Percentiles rank a stretch among this genome's conserved stretches.
Conservation (phyloP, 2,797 vertebrate genomes). For the Emys orbicularis region DNA sequence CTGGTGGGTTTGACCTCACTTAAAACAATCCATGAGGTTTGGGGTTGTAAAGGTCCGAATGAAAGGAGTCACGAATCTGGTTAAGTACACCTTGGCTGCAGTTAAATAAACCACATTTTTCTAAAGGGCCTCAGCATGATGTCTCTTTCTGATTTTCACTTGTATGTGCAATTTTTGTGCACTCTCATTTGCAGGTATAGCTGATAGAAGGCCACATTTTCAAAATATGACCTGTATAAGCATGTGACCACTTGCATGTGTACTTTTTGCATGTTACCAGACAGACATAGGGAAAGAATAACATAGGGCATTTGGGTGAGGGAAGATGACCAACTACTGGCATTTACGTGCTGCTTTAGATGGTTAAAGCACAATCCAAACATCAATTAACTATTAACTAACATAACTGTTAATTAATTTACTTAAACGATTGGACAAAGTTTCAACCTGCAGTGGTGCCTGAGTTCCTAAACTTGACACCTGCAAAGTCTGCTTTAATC, state of each 20-base stretch:
- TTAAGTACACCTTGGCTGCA: not conserved
- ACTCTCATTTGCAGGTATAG: not conserved
- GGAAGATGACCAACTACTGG: not conserved
- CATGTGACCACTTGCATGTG: not conserved
- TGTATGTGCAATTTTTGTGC: not conserved
- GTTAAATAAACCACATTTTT: not conserved
- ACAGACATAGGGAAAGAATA: not conserved
- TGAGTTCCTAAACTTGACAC: not conserved
- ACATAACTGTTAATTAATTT: not conserved
- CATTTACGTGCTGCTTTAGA: not conserved
- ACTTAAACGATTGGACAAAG: not conserved
- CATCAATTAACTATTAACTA: not conserved
- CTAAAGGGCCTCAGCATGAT: not conserved
- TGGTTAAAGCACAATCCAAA: not conserved
- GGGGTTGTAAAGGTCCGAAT: not conserved
- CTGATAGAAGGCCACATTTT: not conserved
- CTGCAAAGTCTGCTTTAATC: not conserved
- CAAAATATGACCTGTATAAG: not conserved
- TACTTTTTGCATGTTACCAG: not conserved
- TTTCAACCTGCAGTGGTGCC: not conserved
- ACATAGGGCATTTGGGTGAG: not conserved
- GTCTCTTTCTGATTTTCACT: rapidly evolving
- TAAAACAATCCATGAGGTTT: not conserved
- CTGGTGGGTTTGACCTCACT: not conserved
- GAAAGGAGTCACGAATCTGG: not conserved